Conservation (phyloP, 1,140 invertebrate genomes). For the Pantala flavescens region DNA sequence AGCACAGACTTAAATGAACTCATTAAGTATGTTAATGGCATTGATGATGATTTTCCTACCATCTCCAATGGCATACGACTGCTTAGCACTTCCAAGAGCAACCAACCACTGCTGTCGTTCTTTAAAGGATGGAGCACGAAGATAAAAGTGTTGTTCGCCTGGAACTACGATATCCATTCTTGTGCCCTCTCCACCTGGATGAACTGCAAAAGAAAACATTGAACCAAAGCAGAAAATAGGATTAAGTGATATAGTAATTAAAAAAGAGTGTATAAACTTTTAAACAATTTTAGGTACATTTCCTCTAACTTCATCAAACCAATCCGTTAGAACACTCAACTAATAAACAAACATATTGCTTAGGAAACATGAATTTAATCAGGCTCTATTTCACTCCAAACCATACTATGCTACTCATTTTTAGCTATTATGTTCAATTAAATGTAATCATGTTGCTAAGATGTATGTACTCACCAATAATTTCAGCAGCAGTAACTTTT, state of each 20-base stretch:
- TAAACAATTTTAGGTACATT: too few species aligned
- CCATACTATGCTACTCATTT: too few species aligned
- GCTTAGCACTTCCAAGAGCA: conserved; percentile 49
- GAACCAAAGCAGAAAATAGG: conserved; percentile 22
- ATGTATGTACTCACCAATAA: conserved; percentile 46
- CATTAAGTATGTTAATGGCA: too few species aligned
- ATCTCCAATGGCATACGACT: not conserved
- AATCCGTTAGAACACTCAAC: too few species aligned
- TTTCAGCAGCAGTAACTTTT: conserved; percentile 72
- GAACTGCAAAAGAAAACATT: conserved; percentile 41
- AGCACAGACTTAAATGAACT: too few species aligned
- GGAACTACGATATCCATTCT: conserved; percentile 68
- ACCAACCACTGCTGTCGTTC: conserved; percentile 73
- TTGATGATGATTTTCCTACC: not conserved
- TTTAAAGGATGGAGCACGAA: conserved; percentile 59
- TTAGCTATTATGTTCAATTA: too few species aligned
- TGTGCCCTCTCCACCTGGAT: conserved; percentile 55
- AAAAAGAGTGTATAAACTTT: too few species aligned
- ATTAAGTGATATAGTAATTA: not conserved
- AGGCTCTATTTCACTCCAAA: too few species aligned
- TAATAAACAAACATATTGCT: too few species aligned
- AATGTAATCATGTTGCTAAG: too few species aligned
- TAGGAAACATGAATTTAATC: too few species aligned
- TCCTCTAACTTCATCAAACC: too few species aligned
- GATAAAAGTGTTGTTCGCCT: conserved; percentile 69